These are phyloP conservation scores for Agelas oroides DNA, from an alignment of 37 sponge, comb jelly and placozoan genomes.

Conservation along the genomic window DNA sequence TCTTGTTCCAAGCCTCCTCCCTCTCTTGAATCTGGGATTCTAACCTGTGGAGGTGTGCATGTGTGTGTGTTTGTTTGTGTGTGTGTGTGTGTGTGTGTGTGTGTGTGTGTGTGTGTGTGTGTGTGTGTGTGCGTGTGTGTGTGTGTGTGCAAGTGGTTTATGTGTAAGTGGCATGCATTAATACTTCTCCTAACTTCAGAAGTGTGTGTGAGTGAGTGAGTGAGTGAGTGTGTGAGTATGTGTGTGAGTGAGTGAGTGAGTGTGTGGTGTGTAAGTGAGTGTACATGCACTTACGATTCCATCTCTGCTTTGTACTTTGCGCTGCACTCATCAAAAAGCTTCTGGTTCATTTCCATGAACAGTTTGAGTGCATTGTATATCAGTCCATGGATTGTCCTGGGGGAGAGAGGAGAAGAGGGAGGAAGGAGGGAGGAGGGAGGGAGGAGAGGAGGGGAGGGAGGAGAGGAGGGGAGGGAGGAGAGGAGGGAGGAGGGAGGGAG, in stretches of 20 bases:
- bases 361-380: conserved; percentile 98
- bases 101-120: too few relatives aligned
- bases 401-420: neutral
- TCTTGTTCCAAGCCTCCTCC: conserved; percentile 83
- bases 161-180: neutral
- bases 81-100: too few relatives aligned
- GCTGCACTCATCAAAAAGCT: conserved; percentile 94
- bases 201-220: too few relatives aligned
- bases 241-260: too few relatives aligned
- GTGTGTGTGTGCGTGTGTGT: neutral
- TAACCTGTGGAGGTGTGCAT: conserved; percentile 51
- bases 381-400: conserved; percentile 93
- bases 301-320: conserved; percentile 77
- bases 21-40: conserved; percentile 62
- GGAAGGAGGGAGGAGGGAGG: too few relatives aligned
- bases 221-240: too few relatives aligned
- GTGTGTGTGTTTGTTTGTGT: too few relatives aligned
- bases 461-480: neutral
- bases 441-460: too few relatives aligned
- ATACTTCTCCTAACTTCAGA: conserved; percentile 45
- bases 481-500: neutral
- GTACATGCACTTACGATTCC: conserved; percentile 45
- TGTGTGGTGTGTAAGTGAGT: too few relatives aligned
- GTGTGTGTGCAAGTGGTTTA: too few relatives aligned
- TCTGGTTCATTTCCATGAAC: conserved; percentile 99